Base-by-base conservation (phyloP, 2,888 invertebrate species). In the Odontomyia ornata region DNA sequence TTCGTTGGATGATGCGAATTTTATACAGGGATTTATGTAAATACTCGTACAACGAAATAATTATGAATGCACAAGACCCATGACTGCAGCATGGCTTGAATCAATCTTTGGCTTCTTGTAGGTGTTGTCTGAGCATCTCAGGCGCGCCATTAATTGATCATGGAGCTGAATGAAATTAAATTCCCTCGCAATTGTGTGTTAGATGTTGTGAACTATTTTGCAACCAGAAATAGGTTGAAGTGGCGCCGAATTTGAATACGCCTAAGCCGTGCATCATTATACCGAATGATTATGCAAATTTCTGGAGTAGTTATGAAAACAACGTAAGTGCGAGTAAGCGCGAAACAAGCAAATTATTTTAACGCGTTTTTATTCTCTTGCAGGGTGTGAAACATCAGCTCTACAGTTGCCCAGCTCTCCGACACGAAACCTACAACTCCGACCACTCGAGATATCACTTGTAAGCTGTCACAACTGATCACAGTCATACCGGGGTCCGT, bases 381-480 rank as follows among this genome's bases (percentile, higher is more conserved):
- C 65, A 65, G 65, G 36, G 27, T 21, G 65, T 65, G 65, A 65
- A 43, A 43, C 28, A 62, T 27, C 62, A n/a, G 36, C 36, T 30
- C 36, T 5, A 1, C 5, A 62, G 36, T 28, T 30, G 2, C 62
- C 65, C 65, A 65, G 15, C 52, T 52, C 52, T 18, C 3, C 4
- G 4, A 15, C 52, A 52, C 15, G 52, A 52, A 52, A 18, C 52
- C 52, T 52, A 52, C 15, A 52, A 52, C 52, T 52, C 52, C 7
- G 13, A 64, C 18, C 64, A 64, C 64, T 64, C 30, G 18, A 64
- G 18, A 27, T 15, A 18, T 28, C 65, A 36, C 65, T 65, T 65
- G 65, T 65, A 65, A 69, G 28, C 69, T 69, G 69, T 69, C 69
- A 30, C 69, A 69, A 69, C 18, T 28, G 69, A 69, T 47, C 69